Evolutionary conservation across 2,888 invertebrate genomes (phyloP), one percentile per base, ranked within the genome.

Genomic region (Melinaea marsaeus): DNA sequence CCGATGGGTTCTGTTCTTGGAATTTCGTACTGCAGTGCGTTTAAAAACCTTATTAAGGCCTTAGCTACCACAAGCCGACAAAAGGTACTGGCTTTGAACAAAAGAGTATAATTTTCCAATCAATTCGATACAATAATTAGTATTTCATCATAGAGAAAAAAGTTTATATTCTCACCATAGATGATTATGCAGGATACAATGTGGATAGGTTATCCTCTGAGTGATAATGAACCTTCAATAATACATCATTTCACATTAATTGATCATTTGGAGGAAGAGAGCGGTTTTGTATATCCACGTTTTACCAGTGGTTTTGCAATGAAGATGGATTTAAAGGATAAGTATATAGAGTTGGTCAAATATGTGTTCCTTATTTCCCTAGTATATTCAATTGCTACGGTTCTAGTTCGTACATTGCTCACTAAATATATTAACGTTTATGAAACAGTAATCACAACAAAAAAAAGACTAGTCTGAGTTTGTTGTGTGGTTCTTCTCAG

Each of bases 161-260:
- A 22, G 22, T 22, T 22, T 22, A 22, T 22, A 22, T 1, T 22
- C 22, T 22, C 22, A 22, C 11, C 9, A 4, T 46, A 34, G n/a
- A n/a, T n/a, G n/a, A 4, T 9, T 9, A 55, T 63, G 57, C 66
- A 95, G 95, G 92, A 93, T 68, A 79, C 79, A 0, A 82, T 92
- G 76, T 95, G 94, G 93, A 81, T 96, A 61, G 97, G 97, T 3
- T 93, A 95, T 79, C 94, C 94, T 0, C 82, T 97, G 2, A 92
- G 92, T 68, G 97, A 98, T 79, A 89, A 90, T 60, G 95, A 96
- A 75, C 94, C 97, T 0, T 96, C 96, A 2, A 98, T 98, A 67
- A 96, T 97, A 71, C 98, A 98, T 86, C 98, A 98, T 84, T 98
- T 96, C 90, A 94, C 94, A 5, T 93, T 94, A 79, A 92, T 93